A percentile compares a stretch with the other conserved stretches of the same genome.
Evolutionary conservation across 2,888 invertebrate species (phyloP).

Genomic region (Epistrophe grossulariae): DNA sequence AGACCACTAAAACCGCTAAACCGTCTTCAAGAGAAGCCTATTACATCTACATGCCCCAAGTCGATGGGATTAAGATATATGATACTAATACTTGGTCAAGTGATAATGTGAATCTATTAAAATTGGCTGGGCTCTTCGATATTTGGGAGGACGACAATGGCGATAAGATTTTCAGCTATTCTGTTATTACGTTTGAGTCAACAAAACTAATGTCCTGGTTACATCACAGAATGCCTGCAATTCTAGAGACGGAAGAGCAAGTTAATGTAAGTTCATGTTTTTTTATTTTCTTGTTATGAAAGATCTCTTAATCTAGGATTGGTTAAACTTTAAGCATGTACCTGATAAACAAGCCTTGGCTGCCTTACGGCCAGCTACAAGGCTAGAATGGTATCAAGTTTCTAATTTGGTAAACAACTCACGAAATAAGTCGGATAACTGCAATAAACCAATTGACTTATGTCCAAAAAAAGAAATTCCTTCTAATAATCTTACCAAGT

Average conservation of each 20-base stretch:
- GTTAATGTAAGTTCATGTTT: conserved; percentile 84
- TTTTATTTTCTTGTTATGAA: background rate
- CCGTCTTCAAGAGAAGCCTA: conserved; percentile 89
- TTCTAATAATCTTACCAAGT: conserved; percentile 77
- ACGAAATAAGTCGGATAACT: conserved; percentile 87
- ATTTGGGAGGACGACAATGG: conserved; percentile 87
- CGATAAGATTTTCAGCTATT: conserved; percentile 88
- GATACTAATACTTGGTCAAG: conserved; percentile 86
- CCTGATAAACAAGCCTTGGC: conserved; percentile 85
- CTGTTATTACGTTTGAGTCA: conserved; percentile 91
- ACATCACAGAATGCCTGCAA: conserved; percentile 92
- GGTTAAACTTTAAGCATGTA: conserved; percentile 87
- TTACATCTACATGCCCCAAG: conserved; percentile 88
- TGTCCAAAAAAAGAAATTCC: conserved; percentile 69
- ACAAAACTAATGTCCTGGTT: conserved; percentile 88
- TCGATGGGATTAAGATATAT: conserved; percentile 85
- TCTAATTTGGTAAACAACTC: conserved; percentile 89
- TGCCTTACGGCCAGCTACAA: conserved; percentile 83
- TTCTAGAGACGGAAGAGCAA: conserved; percentile 88
- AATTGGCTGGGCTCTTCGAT: conserved; percentile 91
- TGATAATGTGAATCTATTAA: conserved; percentile 86
- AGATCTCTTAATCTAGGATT: conserved; percentile 84
- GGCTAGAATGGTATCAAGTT: conserved; percentile 89
- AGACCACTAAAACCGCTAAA: conserved; percentile 87
- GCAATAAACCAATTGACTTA: conserved; percentile 85